Evolutionary conservation across 1,140 invertebrate genomes (phyloP).

Genomic region (Samia ricini): DNA sequence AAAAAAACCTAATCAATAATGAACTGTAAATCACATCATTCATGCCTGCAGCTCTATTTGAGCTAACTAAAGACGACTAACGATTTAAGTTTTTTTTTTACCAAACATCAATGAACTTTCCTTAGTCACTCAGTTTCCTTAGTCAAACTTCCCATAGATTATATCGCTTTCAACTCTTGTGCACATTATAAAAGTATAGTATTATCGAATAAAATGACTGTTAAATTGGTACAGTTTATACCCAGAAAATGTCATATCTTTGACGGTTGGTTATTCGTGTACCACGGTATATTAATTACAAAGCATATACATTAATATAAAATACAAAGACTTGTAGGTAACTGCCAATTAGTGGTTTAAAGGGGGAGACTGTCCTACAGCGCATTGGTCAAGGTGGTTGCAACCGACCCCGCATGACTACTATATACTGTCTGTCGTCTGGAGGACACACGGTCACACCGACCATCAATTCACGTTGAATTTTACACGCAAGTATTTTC

Average conservation of each 20-base stretch:
- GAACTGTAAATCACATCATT: too few species aligned
- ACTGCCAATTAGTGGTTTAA: background rate
- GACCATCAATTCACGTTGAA: constrained; percentile 6
- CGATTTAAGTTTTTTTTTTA: too few species aligned
- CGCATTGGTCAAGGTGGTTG: constrained; percentile 16
- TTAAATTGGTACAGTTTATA: background rate
- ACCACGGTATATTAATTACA: background rate
- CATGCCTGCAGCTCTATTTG: too few species aligned
- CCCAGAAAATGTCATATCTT: background rate
- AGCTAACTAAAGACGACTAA: too few species aligned
- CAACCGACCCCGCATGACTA: constrained; percentile 30
- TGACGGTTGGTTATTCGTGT: background rate
- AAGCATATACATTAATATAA: background rate
- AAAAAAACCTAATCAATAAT: too few species aligned
- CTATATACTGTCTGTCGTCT: constrained; percentile 34
- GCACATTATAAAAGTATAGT: too few species aligned
- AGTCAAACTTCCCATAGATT: too few species aligned
- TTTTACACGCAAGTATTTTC: background rate
- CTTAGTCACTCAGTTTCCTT: too few species aligned
- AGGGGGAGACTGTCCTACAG: constrained; percentile 13
- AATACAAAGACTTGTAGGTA: constrained; percentile 14
- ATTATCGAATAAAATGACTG: too few species aligned
- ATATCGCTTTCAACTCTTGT: too few species aligned
- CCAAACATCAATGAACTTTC: too few species aligned
- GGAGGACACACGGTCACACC: constrained; percentile 33